These are phyloP conservation scores for Meiosimyza decipiens DNA, from an alignment of 2,888 invertebrate species.

Conservation along the genomic window DNA sequence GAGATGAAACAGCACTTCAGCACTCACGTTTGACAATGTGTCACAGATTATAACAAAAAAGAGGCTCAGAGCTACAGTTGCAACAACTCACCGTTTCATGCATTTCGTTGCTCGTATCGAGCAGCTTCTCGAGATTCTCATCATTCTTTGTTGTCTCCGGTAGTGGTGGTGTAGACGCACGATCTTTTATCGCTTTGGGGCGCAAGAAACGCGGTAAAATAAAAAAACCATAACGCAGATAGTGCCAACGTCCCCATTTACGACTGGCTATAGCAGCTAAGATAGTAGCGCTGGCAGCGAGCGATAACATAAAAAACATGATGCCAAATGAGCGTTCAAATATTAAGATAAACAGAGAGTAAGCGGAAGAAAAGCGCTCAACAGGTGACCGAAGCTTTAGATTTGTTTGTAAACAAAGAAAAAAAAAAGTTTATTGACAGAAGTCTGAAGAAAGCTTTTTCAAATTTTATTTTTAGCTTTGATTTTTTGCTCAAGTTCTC, in stretches of 20 bases:
- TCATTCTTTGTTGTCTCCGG: slow-evolving; percentile 61
- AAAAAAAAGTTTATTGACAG: background rate
- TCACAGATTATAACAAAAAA: too few species aligned
- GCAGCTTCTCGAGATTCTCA: slow-evolving; percentile 61
- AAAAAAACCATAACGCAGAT: slow-evolving; percentile 62
- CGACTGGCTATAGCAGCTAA: slow-evolving; percentile 53
- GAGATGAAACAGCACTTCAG: too few species aligned
- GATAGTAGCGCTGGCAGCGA: slow-evolving; percentile 52
- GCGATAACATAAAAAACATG: slow-evolving; percentile 61
- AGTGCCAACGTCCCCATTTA: slow-evolving; percentile 63
- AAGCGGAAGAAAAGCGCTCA: background rate
- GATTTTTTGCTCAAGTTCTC: too few species aligned
- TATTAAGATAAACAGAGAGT: too few species aligned
- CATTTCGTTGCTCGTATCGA: slow-evolving; percentile 64
- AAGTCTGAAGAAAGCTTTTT: too few species aligned
- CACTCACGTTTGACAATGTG: too few species aligned
- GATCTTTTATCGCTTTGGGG: slow-evolving; percentile 54
- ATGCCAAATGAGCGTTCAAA: slow-evolving; percentile 35
- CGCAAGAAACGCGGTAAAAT: slow-evolving; percentile 60
- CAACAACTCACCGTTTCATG: slow-evolving; percentile 62
- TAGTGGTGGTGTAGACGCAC: slow-evolving; percentile 64
- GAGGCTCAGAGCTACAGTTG: background rate
- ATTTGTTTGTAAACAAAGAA: slow-evolving; percentile 32
- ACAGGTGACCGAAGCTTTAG: slow-evolving; percentile 34
- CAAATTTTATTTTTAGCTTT: too few species aligned